Percentiles rank a stretch among this genome's conserved stretches.
Evolutionary conservation across 2,797 vertebrate species (phyloP).

Genomic region (Serranus cabrilla): DNA sequence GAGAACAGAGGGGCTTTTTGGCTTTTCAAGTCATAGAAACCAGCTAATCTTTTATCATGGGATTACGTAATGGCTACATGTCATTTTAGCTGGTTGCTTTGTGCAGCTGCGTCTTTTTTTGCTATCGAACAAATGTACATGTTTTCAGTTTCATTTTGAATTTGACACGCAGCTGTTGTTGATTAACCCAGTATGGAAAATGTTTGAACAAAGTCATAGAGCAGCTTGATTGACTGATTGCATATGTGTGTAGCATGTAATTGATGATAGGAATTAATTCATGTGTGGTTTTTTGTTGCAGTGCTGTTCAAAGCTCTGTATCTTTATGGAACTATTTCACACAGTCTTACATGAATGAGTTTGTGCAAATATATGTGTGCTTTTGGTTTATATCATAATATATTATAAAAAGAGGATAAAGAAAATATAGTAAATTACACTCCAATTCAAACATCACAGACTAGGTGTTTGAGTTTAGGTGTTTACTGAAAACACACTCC

Average conservation of each 20-base stretch:
- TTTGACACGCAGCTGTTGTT: neutral
- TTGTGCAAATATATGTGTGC: too few species aligned
- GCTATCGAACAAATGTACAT: neutral
- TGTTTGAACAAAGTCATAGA: neutral
- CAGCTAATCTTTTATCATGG: neutral
- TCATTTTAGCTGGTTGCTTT: neutral
- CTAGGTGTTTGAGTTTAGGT: neutral
- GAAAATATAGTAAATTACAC: neutral
- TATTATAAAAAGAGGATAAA: neutral
- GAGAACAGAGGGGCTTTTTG: neutral
- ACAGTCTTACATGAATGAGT: too few species aligned
- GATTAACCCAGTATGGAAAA: neutral
- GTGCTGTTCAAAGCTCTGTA: neutral
- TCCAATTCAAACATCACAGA: neutral
- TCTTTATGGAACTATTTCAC: too few species aligned
- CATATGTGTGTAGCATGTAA: neutral
- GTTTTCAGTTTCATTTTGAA: conserved; percentile 2
- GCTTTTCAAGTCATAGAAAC: neutral
- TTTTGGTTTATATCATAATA: too few species aligned
- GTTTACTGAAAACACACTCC: neutral
- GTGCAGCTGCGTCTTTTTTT: neutral
- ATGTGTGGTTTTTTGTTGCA: neutral
- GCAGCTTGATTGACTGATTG: neutral
- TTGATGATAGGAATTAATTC: neutral
- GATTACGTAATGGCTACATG: neutral